Evolutionary conservation across 64 coral and sea anemone genomes (phyloP), one percentile per base, ranked within the genome.

Genomic region (Montipora cactus): DNA sequence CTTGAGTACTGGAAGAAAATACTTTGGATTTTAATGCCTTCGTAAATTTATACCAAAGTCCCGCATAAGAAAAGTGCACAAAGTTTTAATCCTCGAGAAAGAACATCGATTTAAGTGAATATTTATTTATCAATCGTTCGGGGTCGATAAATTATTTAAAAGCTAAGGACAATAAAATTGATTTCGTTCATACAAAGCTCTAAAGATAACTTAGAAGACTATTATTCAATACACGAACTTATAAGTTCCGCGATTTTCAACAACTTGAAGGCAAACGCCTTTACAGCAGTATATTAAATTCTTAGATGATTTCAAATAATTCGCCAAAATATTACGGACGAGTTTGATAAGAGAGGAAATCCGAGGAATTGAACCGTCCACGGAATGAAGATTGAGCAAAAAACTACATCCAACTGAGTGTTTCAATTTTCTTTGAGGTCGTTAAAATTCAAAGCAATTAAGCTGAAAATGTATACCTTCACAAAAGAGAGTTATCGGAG

Each of bases 361-460:
- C 20, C 50, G 80, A 82, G 66, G 45, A 86, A 52, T 22, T 22
- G 62, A 45, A 10, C 13, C 13, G 8, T 18, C 11, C 0, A 71
- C 68, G 10, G 71, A 83, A 86, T 10, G 50, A 50, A 66, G 66
- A 78, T 78, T 78, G 47, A 86, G 82, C 82, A 86, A 86, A 45
- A 67, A 71, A 21, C 7, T 46, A 49, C 45, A 0, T 28, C 46
- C 19, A 11, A 50, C 64, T 44, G 66, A 21, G 22, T 20, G 9
- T 49, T 67, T 86, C 64, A 86, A 71, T 84, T 84, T 84, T 50
- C 66, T 51, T 67, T 64, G 14, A 19, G 11, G 16, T 86, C 67
- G 66, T 72, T 50, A 86, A 86, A 86, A 49, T 86, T 84, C 71
- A 44, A 86, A 49, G 53, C 45, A 86, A 10, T 18, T 21, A 44